phyloP scores from a whole-genome alignment of 1,140 invertebrate species.

The Anthonomus grandis region DNA sequence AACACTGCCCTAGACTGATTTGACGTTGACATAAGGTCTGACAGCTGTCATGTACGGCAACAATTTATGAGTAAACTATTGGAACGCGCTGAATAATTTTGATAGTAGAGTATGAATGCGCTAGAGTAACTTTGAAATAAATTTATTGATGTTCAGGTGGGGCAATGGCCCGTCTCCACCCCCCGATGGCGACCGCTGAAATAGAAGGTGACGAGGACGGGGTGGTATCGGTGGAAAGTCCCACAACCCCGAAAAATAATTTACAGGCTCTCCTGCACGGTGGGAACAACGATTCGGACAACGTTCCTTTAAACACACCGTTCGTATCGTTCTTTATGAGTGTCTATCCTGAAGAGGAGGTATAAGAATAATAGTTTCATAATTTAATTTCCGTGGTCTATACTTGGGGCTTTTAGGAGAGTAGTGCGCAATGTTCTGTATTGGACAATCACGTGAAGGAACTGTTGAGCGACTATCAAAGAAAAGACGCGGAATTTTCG shows the following conservation, averaged over 20 bases:
- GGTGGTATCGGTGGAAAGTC: slow-evolving; percentile 65
- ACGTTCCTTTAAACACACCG: slow-evolving; percentile 31
- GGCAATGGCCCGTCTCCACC: slow-evolving; percentile 55
- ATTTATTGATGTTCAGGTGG: slow-evolving; percentile 40
- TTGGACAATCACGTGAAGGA: slow-evolving; percentile 63
- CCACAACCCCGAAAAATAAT: slow-evolving; percentile 60
- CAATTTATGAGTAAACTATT: too few species aligned
- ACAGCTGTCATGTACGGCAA: too few species aligned
- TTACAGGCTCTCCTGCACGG: slow-evolving; percentile 59
- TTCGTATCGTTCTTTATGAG: slow-evolving; percentile 59
- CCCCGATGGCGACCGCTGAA: slow-evolving; percentile 62
- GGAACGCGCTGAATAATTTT: too few species aligned
- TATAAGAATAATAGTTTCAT: neutral
- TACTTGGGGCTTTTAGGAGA: neutral
- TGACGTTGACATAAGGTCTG: too few species aligned
- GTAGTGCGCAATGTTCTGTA: too few species aligned
- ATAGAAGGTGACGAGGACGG: slow-evolving; percentile 64
- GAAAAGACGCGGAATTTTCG: slow-evolving; percentile 51
- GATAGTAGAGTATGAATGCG: too few species aligned
- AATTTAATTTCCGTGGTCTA: neutral
- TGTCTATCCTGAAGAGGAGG: slow-evolving; percentile 57
- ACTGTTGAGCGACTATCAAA: slow-evolving; percentile 61
- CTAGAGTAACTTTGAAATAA: neutral
- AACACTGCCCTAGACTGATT: too few species aligned
- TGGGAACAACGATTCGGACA: slow-evolving; percentile 44